Conservation (phyloP, 1,140 invertebrate genomes). For the Neotoxoptera formosana region DNA sequence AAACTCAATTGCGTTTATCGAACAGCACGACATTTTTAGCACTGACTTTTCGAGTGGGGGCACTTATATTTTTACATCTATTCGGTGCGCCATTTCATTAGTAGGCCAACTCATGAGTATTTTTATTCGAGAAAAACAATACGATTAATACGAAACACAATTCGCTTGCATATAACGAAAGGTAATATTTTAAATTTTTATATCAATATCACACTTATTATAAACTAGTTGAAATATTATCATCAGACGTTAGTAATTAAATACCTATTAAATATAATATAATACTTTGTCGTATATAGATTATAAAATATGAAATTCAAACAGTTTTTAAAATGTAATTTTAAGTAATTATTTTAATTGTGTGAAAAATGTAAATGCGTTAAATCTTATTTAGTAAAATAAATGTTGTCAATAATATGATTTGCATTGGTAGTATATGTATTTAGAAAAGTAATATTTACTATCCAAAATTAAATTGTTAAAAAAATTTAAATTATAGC, state of each 20-base stretch:
- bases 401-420: background rate
- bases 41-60: background rate
- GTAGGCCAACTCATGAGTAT: conserved; percentile 20
- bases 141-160: background rate
- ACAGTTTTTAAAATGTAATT: background rate
- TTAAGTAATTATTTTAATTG: background rate
- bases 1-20: background rate
- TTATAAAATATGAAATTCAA: background rate
- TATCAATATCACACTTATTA: background rate
- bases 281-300: too few relatives aligned
- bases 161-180: background rate
- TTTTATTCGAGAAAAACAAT: background rate
- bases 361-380: background rate
- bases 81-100: background rate
- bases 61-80: conserved; percentile 28
- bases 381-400: background rate
- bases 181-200: background rate
- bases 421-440: background rate
- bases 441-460: background rate
- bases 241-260: background rate
- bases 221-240: too few relatives aligned
- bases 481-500: background rate
- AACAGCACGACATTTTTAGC: background rate
- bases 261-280: too few relatives aligned
- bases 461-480: background rate